Evolutionary conservation across 2,888 invertebrate genomes (phyloP).

Genomic region (Timema cristinae): DNA sequence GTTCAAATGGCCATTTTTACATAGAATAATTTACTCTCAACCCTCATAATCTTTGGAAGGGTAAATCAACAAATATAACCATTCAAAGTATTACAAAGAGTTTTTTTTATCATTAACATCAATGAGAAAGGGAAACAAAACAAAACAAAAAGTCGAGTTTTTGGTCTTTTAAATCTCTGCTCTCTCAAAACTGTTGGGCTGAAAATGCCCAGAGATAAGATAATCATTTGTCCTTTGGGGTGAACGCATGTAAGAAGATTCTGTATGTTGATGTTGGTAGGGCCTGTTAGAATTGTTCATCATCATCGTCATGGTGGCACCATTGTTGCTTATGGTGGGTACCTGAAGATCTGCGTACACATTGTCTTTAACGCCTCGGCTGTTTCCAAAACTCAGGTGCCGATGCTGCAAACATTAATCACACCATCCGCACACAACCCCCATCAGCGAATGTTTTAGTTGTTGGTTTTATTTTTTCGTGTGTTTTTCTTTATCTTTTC

Average conservation of each 20-base stretch:
- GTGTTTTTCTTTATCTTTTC: no score
- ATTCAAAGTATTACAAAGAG: no score
- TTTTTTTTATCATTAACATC: no score
- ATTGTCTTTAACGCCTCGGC: constrained; percentile 34
- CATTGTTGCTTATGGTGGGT: constrained; percentile 41
- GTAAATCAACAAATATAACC: no score
- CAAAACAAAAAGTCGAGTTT: no score
- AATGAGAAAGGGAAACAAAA: no score
- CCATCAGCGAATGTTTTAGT: constrained; percentile 16
- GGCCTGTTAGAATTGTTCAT: constrained; percentile 20
- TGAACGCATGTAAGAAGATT: constrained; percentile 20
- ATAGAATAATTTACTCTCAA: no score
- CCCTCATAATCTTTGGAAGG: no score
- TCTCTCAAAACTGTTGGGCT: constrained; percentile 30
- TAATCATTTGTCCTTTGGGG: constrained; percentile 24
- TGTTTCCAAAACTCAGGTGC: constrained; percentile 26
- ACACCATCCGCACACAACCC: not conserved
- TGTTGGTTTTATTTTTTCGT: constrained; percentile 9
- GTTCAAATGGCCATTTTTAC: no score
- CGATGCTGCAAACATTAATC: constrained; percentile 29
- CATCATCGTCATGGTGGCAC: constrained; percentile 29
- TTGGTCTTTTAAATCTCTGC: constrained; percentile 27
- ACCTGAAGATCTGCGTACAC: constrained; percentile 43
- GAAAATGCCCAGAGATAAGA: constrained; percentile 26
- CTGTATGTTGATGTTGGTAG: constrained; percentile 18